Evolutionary conservation across 2,888 invertebrate species (phyloP), one percentile per base, ranked within the genome.

Genomic region (Acheta domesticus): DNA sequence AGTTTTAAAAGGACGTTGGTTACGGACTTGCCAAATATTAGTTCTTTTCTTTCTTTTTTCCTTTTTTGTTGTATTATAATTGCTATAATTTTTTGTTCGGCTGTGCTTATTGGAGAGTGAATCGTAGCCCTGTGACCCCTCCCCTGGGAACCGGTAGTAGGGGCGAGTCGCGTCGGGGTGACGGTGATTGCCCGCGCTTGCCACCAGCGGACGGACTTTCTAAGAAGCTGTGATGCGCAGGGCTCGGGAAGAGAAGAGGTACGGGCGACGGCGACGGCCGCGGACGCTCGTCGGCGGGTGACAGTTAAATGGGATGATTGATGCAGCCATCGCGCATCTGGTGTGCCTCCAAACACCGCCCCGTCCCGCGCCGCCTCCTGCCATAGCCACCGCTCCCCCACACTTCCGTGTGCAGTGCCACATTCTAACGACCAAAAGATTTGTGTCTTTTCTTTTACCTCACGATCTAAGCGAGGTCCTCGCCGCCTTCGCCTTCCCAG

Each of bases 361-460:
- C 75, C 80, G 36, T 78, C 78, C 80, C 80, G 80, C 78, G 80
- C 78, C 76, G 62, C 48, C 62, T n/a, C 16, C 62, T 5, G 16
- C n/a, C 62, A 14, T 48, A 48, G 49, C 48, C 49, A 21, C 75
- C 48, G 36, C 75, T 16, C 20, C 23, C 19, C 78, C n/a, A 48
- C 76, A 79, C 80, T 73, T 79, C 75, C 62, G 49, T 21, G 77
- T 48, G 50, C 62, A 62, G 62, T 62, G 62, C 62, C 62, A 77
- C 76, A 81, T 75, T 80, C 80, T 81, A 80, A 81, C 79, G 81
- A 81, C 81, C 76, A 75, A 81, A 81, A 81, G 81, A 81, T 81
- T 80, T 79, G 49, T 77, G 79, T 76, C 78, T 76, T 36, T 73
- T 50, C 50, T 76, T 49, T 16, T 74, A 49, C 79, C 77, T 78